These are phyloP conservation scores for Drosophila rufa DNA, from an alignment of 1,140 invertebrate species.

Conservation along the genomic window DNA sequence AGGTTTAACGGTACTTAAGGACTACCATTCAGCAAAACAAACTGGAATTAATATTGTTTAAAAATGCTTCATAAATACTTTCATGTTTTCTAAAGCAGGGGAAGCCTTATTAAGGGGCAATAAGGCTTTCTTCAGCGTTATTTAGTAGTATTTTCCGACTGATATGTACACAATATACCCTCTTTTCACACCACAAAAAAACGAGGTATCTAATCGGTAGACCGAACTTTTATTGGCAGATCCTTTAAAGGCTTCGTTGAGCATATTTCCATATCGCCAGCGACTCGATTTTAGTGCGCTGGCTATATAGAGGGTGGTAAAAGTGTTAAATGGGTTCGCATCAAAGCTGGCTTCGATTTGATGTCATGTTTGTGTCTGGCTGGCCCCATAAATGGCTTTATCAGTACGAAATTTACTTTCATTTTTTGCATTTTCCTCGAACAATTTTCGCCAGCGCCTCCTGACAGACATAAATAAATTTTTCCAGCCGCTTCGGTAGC, in stretches of 20 bases:
- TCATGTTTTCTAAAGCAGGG: neutral
- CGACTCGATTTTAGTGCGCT: conserved; percentile 26
- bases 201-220: conserved; percentile 6
- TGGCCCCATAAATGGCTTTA: conserved; percentile 63
- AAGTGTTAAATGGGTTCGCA: conserved; percentile 73
- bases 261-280: conserved; percentile 57
- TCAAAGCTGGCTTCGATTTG: conserved; percentile 66
- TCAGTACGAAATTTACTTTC: conserved; percentile 62
- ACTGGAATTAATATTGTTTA: neutral
- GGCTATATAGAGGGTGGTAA: conserved; percentile 51
- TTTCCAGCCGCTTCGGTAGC: conserved; percentile 47
- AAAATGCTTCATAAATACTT: neutral
- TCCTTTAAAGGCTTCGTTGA: conserved; percentile 73
- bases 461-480: conserved; percentile 56
- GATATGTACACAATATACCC: neutral
- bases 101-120: neutral
- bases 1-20: neutral
- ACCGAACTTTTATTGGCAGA: conserved; percentile 31
- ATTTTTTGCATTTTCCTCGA: conserved; percentile 51
- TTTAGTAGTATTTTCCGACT: too few relatives aligned
- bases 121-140: neutral
- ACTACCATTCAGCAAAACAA: neutral
- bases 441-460: conserved; percentile 37
- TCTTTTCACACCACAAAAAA: neutral
- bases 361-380: conserved; percentile 55